Base-by-base conservation (phyloP, 2,113 vertebrate genomes). In the Dissostichus mawsoni region DNA sequence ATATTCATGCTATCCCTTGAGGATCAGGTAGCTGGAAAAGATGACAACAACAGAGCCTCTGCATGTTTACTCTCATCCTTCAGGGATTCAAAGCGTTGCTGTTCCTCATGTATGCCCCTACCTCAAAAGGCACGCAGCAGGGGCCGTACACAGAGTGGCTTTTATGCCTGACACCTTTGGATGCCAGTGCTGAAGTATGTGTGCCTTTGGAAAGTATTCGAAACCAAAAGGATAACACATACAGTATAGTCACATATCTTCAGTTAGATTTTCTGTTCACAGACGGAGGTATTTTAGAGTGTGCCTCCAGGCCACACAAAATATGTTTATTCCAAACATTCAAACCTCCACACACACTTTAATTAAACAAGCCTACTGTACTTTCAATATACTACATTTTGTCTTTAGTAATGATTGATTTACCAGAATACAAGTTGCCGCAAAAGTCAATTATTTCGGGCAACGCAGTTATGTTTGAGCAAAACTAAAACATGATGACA, bases 261-360 rank as follows among this genome's bases (percentile, higher is more conserved):
- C 74, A 81, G 76, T 81, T 77, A 75, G 76, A 76, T 87, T 74
- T 84, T 33, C 85, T 85, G 64, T 81, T 71, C 62, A 51, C 65
- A 1, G 11, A 23, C 51, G 8, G 51, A 52, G 58, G 57, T 69
- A 11, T 29, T 29, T 29, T 29, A 4, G 29, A 29, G 29, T 18
- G 71, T 45, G 51, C 45, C 36, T 51, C 12, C 20, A 70, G 20
- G 45, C 53, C 65, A 87, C 41, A 64, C 23, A 65, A 18, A 69
- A 76, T 64, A 45, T 5, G 4, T 69, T 13, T 52, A 70, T 44
- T 66, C 61, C 52, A 13, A 55, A 20, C 45, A 47, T 20, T 69
- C 9, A 57, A 77, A 72, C 61, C 50, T 29, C 25, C 44, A 51
- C 61, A 73, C 56, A 73, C 63, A 73, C n/a, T 52, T 47, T 81